phyloP scores from a whole-genome alignment of 2,113 vertebrate species.

The Lates calcarifer region DNA sequence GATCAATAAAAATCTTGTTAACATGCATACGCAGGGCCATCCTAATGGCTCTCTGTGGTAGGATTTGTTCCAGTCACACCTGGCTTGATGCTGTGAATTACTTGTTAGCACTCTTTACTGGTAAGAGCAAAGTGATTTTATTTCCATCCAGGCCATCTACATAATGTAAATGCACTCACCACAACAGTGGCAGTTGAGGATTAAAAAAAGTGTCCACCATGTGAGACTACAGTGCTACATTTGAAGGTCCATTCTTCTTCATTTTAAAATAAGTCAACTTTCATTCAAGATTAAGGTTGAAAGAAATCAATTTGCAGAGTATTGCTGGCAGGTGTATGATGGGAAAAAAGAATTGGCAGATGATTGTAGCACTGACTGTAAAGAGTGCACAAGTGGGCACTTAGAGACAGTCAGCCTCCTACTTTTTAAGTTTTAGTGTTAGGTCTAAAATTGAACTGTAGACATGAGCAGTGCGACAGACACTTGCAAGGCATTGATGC shows the following conservation, averaged over 20 bases:
- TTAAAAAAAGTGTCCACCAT: neutral
- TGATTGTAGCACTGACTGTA: conserved; percentile 7
- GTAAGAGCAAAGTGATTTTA: conserved; percentile 33
- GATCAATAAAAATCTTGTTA: conserved; percentile 72
- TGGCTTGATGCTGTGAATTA: conserved; percentile 27
- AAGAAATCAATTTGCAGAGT: conserved; percentile 1
- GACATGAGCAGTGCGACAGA: conserved; percentile 30
- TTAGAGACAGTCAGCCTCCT: conserved; percentile 45
- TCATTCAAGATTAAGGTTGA: neutral
- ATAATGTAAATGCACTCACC: conserved; percentile 12
- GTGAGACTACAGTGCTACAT: neutral
- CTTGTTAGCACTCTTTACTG: neutral
- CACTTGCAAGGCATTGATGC: conserved; percentile 6
- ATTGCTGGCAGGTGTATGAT: neutral
- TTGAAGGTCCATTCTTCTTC: neutral
- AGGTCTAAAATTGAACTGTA: conserved; percentile 48
- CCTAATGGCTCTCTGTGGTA: conserved; percentile 53
- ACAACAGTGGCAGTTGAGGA: neutral
- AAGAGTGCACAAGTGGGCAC: conserved; percentile 34
- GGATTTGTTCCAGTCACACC: conserved; percentile 58
- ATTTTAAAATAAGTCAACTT: conserved; percentile 30
- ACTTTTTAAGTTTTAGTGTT: conserved; percentile 26
- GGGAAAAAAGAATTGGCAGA: conserved; percentile 2
- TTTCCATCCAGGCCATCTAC: conserved; percentile 28
- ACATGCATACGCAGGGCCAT: conserved; percentile 42